Base-by-base conservation (phyloP, 2,797 vertebrate genomes). In the Argya squamiceps region DNA sequence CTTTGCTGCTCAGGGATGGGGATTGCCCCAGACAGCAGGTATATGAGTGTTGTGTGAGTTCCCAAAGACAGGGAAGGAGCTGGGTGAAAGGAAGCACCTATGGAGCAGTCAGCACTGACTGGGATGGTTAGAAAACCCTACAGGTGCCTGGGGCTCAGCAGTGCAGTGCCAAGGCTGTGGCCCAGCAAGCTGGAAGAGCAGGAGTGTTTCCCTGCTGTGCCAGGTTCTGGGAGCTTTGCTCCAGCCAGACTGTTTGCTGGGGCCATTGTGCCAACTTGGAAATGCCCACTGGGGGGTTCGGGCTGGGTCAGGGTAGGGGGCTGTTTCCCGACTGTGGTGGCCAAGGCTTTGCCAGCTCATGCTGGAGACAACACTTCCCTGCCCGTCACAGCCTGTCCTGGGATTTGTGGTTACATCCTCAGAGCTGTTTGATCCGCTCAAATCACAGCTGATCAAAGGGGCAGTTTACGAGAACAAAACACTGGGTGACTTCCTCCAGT, bases 361-460 rank as follows among this genome's bases (percentile, higher is more conserved):
- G 84, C 69, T 91, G 89, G 68, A 95, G 91, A 65, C 68, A 15
- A 16, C 13, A 2, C 92, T 86, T 84, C 79, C 92, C 93, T 89
- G 84, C 73, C 86, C 27, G 43, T 90, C 92, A 83, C 1, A 26
- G 44, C 27, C 5, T 27, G 83, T 56, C 89, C 79, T 10, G 75
- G 92, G 89, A 82, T 74, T 93, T 84, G 68, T 6, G 4, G 74
- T 89, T 91, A 89, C 2, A 79, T 95, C 91, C 89, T 94, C 75
- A 9, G 91, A 77, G 89, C 75, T 77, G 91, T 95, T 96, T 95
- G 93, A 96, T 97, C 95, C 82, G 0, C 75, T 78, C 12, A 71
- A 91, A 84, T 83, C 30, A 4, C 69, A 89, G 79, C 82, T 69
- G 95, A 96, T 94, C 95, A 96, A 96, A 97, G 93, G 87, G 91